Evolutionary conservation across 2,888 invertebrate genomes (phyloP), one percentile per base, ranked within the genome.

Genomic region (Tachystola acroxantha): DNA sequence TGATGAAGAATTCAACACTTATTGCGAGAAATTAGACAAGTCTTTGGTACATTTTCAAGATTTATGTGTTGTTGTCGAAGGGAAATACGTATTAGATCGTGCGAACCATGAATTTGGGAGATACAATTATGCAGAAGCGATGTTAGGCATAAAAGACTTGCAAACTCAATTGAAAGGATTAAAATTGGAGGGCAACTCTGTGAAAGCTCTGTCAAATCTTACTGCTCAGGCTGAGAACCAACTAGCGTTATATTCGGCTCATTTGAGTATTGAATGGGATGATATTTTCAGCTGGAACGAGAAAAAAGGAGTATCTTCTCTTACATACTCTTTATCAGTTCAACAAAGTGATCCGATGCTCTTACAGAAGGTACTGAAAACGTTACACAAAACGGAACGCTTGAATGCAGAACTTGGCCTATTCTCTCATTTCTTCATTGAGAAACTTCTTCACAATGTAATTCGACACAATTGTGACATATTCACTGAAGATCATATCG

Each of bases 251-350:
- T 85, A 78, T 38, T 61, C 63, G 11, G 81, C 85, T 1, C 74
- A 82, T 29, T 45, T 85, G n/a, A 82, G 82, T 42, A 50, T 69
- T 13, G 84, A 86, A 56, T 85, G 84, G 85, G 81, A 85, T 37
- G 76, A 79, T 20, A 70, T 85, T 10, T 86, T 86, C 37, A 64
- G 64, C 20, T 86, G 85, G 85, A 65, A 71, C 0, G 77, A 81
- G 43, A 70, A 66, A 36, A 74, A 65, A 50, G 70, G 78, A n/a
- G 50, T 79, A 0, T 58, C 67, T 42, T 69, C 58, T 36, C 54
- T 78, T 1, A 75, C 72, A 0, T 85, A 79, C 40, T 79, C 81
- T 0, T 39, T 86, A 22, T 73, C 78, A 1, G 72, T 86, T 0
- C 76, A 82, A 42, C 84, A 84, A 46, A 79, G 75, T 53, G 87